Evolutionary conservation across 2,113 vertebrate genomes (phyloP), one percentile per base, ranked within the genome.

Genomic region (Eptatretus burgeri): DNA sequence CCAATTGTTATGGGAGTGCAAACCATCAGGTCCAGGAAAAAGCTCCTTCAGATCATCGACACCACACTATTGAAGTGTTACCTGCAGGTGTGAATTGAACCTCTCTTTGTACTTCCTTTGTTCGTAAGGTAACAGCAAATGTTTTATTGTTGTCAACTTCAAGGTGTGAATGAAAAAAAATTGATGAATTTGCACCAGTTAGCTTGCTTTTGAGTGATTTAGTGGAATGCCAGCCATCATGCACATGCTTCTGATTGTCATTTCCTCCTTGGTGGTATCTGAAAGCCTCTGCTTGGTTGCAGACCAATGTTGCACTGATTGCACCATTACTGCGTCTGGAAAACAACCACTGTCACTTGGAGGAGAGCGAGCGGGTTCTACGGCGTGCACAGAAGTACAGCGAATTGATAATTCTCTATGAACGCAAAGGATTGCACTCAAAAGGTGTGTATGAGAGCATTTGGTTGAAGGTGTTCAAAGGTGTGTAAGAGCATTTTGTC

Each of bases 351-450:
- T 98, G 91, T 71, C 89, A 96, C 69, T 85, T 96, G 3, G 91
- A 98, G 68, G 91, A 94, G 77, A 96, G 89, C 13, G 91, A 96
- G 69, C 85, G 84, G 1, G 82, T 98, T 52, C 76, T 98, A 51
- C 95, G 95, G 78, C 95, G 95, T 70, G 84, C 87, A 5, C 89
- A 94, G 68, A 98, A 98, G 71, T 96, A 93, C 12, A 94, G 89
- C 14, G 89, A 96, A 66, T 82, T 98, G 69, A 98, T 98, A 52
- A 98, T 98, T 71, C 78, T 96, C 3, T 96, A 98, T 13, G 89
- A 98, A 75, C 95, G 95, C 74, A 96, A 96, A 69, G 91, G 87
- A 19, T 77, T 98, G 63, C 91, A 96, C 50, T 83, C 82, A 74
- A 94, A 96, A 78, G 91, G 91, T 98, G 67, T 64, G 65, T 62